A percentile compares a stretch with the other conserved stretches of the same genome.
Conservation (phyloP, 2,113 vertebrate species). For the Struthidea cinerea region DNA sequence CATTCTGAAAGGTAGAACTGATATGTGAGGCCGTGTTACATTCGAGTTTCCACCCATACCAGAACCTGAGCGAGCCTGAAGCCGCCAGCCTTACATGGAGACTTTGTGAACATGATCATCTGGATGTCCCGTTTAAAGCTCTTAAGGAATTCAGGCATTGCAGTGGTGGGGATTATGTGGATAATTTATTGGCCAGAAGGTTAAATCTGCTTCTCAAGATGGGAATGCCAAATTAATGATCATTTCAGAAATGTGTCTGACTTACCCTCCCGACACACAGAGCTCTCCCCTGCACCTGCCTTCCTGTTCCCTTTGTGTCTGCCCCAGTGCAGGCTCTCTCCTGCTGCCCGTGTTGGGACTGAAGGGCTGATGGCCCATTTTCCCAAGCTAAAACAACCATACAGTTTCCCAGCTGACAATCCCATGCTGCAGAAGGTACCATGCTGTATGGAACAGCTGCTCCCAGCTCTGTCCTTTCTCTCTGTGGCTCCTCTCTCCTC, state of each 20-base stretch:
- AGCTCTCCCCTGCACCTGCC: background rate
- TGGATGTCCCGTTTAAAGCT: background rate
- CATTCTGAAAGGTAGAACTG: background rate
- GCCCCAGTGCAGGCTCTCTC: background rate
- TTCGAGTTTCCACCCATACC: rapidly evolving
- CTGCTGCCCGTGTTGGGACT: background rate
- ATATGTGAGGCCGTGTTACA: background rate
- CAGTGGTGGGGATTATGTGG: background rate
- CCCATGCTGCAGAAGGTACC: background rate
- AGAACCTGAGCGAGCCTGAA: background rate
- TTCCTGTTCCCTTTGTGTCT: background rate
- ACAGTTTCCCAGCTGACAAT: background rate
- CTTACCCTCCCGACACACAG: background rate
- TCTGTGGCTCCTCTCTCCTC: background rate
- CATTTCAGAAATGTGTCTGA: background rate
- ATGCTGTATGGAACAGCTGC: background rate
- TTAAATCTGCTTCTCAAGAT: background rate
- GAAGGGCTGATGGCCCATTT: background rate
- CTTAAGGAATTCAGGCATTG: background rate
- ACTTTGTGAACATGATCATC: background rate
- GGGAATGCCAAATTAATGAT: background rate
- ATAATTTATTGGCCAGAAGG: background rate
- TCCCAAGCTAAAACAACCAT: background rate
- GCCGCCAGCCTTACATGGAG: background rate
- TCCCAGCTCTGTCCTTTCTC: background rate